These are phyloP conservation scores for Brachypodius melanocephalos DNA, from an alignment of 2,113 vertebrate species.

Conservation along the genomic window DNA sequence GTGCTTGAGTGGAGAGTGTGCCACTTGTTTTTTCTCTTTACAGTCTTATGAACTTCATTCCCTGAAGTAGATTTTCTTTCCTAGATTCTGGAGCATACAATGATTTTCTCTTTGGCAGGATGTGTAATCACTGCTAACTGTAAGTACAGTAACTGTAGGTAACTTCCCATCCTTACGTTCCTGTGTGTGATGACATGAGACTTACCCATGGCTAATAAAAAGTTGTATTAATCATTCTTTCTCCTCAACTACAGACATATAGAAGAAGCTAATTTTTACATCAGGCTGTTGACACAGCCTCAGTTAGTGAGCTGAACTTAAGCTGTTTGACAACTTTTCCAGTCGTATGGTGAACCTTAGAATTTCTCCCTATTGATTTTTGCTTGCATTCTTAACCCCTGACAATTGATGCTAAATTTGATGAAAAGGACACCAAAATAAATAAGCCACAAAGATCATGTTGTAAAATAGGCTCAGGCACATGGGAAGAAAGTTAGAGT, in stretches of 20 bases:
- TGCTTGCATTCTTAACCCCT: neutral
- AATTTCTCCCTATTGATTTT: conserved; percentile 27
- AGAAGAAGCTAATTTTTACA: neutral
- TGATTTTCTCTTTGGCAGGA: conserved; percentile 94
- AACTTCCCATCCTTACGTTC: neutral
- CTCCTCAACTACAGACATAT: neutral
- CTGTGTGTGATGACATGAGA: neutral
- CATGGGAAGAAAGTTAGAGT: neutral
- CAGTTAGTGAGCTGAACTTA: conserved; percentile 41
- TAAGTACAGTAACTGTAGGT: conserved; percentile 71
- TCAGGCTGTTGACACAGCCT: neutral
- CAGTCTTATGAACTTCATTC: neutral
- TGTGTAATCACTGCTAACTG: conserved; percentile 91
- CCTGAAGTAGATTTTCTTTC: conserved; percentile 70
- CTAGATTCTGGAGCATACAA: conserved; percentile 92
- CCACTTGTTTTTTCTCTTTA: conserved; percentile 7
- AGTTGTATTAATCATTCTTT: neutral
- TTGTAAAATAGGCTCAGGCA: neutral
- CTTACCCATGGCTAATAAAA: neutral
- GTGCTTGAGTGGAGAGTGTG: neutral
- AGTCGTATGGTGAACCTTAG: neutral
- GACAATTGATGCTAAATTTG: neutral
- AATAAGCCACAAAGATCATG: neutral
- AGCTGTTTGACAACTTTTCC: conserved; percentile 19
- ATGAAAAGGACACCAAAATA: neutral